Evolutionary conservation across 2,888 invertebrate species (phyloP), one percentile per base, ranked within the genome.

Genomic region (Apoda limacodes): DNA sequence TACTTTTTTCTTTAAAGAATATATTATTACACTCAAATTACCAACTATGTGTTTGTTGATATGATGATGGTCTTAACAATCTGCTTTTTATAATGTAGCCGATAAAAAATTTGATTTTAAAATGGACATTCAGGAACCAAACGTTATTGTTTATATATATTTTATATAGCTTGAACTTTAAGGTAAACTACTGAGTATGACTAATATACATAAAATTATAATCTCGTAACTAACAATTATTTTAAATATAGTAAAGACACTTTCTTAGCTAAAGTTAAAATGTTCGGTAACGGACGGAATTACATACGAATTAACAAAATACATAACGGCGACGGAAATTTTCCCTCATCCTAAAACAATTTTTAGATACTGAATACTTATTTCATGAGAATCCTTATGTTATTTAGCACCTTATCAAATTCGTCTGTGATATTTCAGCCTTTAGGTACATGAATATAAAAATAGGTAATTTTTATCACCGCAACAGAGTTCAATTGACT

Each of bases 241-340:
- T 57, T 60, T 56, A n/a, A n/a, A n/a, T n/a, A 58, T 43, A 59
- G 58, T 65, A 68, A n/a, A n/a, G n/a, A n/a, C 55, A 53, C 62
- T 59, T 62, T 55, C 63, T 61, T 64, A 71, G 60, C 63, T 68
- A 68, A 66, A 60, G 59, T 52, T 64, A 60, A 62, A 65, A 57
- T 72, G 67, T 69, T 72, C 78, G 78, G 78, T 80, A 80, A 80
- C 78, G 76, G 76, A 61, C 70, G 71, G 69, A 69, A 64, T 71
- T 74, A 75, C 65, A 69, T 61, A 75, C 72, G 60, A 74, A 75
- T 74, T 74, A 76, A 78, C 75, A 75, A 71, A 60, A 61, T 65
- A 60, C 52, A 58, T 57, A 59, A 62, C 62, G 63, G 63, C 58
- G 60, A 56, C 58, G 57, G 60, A 65, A 56, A 17, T 17, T 17